A percentile compares a stretch with the other conserved stretches of the same genome.
These are phyloP conservation scores for Andrena fulva DNA, from an alignment of 2,888 invertebrate genomes.

Conservation along the genomic window DNA sequence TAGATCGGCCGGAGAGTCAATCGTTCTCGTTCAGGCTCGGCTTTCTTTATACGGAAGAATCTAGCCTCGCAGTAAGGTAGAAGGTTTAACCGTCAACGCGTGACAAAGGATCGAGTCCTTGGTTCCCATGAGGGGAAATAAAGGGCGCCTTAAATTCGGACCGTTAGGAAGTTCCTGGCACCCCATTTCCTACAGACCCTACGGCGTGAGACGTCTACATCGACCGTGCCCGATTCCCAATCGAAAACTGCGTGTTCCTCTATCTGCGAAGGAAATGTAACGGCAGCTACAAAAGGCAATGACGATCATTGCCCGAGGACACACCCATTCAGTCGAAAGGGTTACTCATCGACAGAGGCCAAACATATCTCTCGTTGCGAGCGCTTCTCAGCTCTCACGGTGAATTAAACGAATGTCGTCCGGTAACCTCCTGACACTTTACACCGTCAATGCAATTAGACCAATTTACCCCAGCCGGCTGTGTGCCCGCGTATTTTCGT, in stretches of 20 bases:
- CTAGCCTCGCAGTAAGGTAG: not conserved
- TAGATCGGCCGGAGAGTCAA: too few species aligned
- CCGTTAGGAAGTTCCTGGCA: constrained; percentile 39
- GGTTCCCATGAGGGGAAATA: constrained; percentile 41
- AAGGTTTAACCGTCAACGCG: constrained; percentile 18
- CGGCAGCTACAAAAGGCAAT: constrained; percentile 35
- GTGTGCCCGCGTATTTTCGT: constrained; percentile 42
- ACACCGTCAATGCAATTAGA: constrained; percentile 53
- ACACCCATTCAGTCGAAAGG: constrained; percentile 63
- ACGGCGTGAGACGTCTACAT: not conserved
- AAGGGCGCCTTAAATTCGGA: constrained; percentile 40
- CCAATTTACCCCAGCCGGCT: constrained; percentile 35
- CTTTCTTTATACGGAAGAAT: not conserved
- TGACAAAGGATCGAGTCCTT: constrained; percentile 41
- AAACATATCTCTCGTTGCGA: constrained; percentile 16
- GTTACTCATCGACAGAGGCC: constrained; percentile 65
- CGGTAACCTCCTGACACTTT: constrained; percentile 33
- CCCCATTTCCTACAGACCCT: not conserved
- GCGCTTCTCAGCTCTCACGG: constrained; percentile 27
- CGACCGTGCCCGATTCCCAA: not conserved
- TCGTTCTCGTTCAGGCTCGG: not conserved
- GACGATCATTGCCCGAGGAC: constrained; percentile 53
- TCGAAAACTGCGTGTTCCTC: not conserved
- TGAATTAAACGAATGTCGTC: constrained; percentile 45
- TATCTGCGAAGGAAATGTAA: not conserved